Base-by-base conservation (phyloP, 2,113 vertebrate species). In the Rutilus rutilus region DNA sequence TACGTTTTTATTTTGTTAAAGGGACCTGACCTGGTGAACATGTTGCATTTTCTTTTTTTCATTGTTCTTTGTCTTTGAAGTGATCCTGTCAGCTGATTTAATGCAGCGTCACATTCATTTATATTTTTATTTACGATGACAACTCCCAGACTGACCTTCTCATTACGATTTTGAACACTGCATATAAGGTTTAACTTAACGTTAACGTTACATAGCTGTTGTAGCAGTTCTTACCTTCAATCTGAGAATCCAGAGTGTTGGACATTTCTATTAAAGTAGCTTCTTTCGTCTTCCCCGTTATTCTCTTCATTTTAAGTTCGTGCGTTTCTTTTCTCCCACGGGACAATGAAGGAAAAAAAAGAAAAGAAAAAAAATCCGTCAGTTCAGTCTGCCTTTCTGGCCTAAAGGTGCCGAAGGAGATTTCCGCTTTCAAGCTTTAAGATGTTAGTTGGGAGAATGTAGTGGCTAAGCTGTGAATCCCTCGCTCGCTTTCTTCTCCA, bases 241-340 rank as follows among this genome's bases (percentile, higher is more conserved):
- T 76, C 77, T 93, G 93, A 8, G 88, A 88, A 7, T 94, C 93
- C 6, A 85, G 47, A 12, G 88, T 76, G 91, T 81, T 91, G 78
- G 92, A 90, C 89, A 95, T 93, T 89, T 95, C 94, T 89, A 94
- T 93, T 78, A 95, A 90, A 91, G 93, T 95, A 90, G 94, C 94
- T 86, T 95, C 94, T 89, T 92, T 92, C 82, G 88, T 83, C 75
- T 92, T 94, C 23, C 92, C 94, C 81, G 93, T 93, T 92, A 95
- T 92, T 89, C 93, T 88, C 45, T 91, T 94, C 94, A 95, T 95
- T 23, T 86, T 90, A 88, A 84, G 3, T 83, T 10, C 64, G 74
- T 45, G n/a, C 33, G 64, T 60, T 81, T 42, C 30, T 83, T 73
- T 73, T 45, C 11, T 60, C 54, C 65, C 62, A 71, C 76, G 14